phyloP scores from a whole-genome alignment of 2,888 invertebrate species.

The Drosophila paucipuncta region DNA sequence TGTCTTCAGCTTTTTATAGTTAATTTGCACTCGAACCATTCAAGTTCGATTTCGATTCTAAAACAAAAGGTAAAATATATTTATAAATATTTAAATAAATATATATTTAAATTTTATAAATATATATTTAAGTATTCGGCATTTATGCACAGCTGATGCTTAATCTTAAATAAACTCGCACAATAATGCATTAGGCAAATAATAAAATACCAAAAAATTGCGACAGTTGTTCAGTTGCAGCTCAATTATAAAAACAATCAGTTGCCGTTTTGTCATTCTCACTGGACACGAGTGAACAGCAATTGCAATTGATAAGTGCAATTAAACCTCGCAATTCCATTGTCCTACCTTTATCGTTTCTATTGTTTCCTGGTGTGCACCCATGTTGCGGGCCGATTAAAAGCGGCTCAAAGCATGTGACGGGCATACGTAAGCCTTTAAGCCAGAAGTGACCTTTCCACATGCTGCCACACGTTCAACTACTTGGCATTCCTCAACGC shows the following conservation, averaged over 20 bases:
- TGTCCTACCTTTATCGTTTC: not conserved
- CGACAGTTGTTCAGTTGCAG: conserved; percentile 45
- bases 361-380: conserved; percentile 27
- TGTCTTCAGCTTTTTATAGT: conserved; percentile 14
- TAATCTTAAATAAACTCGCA: not conserved
- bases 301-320: conserved; percentile 36
- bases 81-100: not conserved
- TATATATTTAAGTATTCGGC: too few species aligned
- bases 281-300: conserved; percentile 5
- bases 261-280: conserved; percentile 46
- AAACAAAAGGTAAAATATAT: not conserved
- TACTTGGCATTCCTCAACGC: conserved; percentile 30
- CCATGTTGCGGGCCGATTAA: conserved; percentile 53
- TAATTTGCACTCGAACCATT: not conserved
- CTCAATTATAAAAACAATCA: conserved; percentile 42
- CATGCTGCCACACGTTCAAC: conserved; percentile 31
- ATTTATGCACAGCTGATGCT: not conserved
- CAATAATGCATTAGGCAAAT: conserved; percentile 11
- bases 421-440: conserved; percentile 60
- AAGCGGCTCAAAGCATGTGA: conserved; percentile 53
- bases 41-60: not conserved
- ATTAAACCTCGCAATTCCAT: not conserved
- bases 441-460: conserved; percentile 70
- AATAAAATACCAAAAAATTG: conserved; percentile 28
- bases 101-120: not conserved